Percentiles rank a stretch among this genome's conserved stretches.
These are phyloP conservation scores for Sabatieria punctata DNA, from an alignment of 2,888 invertebrate genomes.

Conservation along the genomic window DNA sequence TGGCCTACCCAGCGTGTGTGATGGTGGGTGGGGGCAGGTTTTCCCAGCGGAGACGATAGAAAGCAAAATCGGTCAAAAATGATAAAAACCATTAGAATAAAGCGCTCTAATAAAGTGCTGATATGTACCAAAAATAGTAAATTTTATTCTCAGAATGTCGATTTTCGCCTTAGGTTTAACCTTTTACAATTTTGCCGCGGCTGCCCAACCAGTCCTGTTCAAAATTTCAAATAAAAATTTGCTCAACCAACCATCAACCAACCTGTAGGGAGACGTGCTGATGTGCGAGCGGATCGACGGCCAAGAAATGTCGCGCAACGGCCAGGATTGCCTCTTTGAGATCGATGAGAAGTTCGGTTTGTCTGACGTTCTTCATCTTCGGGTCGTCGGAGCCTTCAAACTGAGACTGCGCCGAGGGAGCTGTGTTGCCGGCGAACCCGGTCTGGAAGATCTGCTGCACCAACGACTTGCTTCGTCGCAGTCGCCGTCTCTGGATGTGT, in stretches of 20 bases:
- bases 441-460: slow-evolving; percentile 54
- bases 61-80: too few species aligned
- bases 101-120: too few species aligned
- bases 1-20: too few species aligned
- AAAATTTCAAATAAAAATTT: slow-evolving; percentile 1
- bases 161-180: too few species aligned
- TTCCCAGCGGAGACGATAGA: too few species aligned
- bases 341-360: slow-evolving; percentile 96
- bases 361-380: slow-evolving; percentile 81
- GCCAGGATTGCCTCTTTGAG: slow-evolving; percentile 84
- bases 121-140: not conserved
- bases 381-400: slow-evolving; percentile 45
- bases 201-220: too few species aligned
- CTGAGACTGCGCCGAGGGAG: not conserved
- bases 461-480: slow-evolving; percentile 73
- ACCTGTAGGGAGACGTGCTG: slow-evolving; percentile 10
- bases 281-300: slow-evolving; percentile 63
- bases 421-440: not conserved
- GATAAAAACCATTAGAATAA: too few species aligned
- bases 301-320: slow-evolving; percentile 80
- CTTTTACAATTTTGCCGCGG: too few species aligned
- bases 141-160: too few species aligned
- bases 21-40: too few species aligned
- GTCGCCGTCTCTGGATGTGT: slow-evolving; percentile 52
- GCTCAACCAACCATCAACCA: not conserved